These are phyloP conservation scores for Talpa occidentalis DNA, from an alignment of 2,113 vertebrate genomes.

Conservation along the genomic window DNA sequence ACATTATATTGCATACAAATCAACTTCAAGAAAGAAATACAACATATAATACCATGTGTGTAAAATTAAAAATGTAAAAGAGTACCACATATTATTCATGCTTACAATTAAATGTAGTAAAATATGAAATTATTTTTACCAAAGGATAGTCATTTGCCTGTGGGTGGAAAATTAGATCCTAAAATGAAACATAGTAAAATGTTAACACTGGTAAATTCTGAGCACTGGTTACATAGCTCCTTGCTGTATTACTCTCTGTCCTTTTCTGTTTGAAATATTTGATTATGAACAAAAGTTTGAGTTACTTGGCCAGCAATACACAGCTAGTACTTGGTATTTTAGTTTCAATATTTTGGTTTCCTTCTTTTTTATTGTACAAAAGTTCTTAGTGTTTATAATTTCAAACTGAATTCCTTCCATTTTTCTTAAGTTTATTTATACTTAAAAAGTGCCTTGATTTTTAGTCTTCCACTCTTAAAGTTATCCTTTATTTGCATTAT, in stretches of 20 bases:
- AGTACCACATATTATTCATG: not conserved
- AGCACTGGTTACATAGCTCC: not conserved
- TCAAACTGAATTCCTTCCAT: constrained; percentile 61
- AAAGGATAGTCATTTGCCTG: not conserved
- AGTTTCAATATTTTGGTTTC: constrained; percentile 67
- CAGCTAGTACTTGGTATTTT: constrained; percentile 44
- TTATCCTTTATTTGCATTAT: constrained; percentile 62
- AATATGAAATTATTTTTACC: constrained; percentile 17
- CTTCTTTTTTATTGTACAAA: constrained; percentile 58
- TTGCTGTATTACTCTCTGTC: constrained; percentile 16
- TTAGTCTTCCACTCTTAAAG: constrained; percentile 11
- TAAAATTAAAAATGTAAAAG: constrained; percentile 37
- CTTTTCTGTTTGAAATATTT: constrained; percentile 60
- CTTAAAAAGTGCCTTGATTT: constrained; percentile 51
- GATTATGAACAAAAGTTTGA: constrained; percentile 44
- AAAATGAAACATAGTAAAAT: constrained; percentile 16
- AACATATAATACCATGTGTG: not conserved
- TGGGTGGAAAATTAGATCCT: not conserved
- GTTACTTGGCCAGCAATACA: not conserved
- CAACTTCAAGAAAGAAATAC: not conserved
- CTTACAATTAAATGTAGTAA: not conserved
- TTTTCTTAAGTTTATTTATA: constrained; percentile 66
- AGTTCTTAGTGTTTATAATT: constrained; percentile 56
- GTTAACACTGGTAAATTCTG: constrained; percentile 40
- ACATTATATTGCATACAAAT: not conserved